Conservation (phyloP, 2,113 vertebrate species). For the Ceratotherium simum region DNA sequence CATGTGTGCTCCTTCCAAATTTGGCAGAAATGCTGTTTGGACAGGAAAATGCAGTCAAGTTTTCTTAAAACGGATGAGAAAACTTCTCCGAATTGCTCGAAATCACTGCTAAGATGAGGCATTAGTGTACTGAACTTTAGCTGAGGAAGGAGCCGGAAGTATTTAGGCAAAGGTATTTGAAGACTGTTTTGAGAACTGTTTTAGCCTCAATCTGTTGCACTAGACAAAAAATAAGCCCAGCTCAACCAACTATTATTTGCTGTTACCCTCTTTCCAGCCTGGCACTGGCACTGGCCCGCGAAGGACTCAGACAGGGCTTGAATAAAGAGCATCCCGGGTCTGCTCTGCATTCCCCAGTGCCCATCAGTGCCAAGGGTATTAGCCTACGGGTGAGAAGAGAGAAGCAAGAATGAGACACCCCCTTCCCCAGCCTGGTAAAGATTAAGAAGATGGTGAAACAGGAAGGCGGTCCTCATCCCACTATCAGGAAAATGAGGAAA, state of each 20-base stretch:
- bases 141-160: background rate
- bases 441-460: background rate
- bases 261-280: background rate
- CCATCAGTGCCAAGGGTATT: slow-evolving; percentile 31
- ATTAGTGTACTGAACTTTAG: background rate
- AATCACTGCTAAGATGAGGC: background rate
- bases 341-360: slow-evolving; percentile 34
- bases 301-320: background rate
- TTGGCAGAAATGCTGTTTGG: slow-evolving; percentile 32
- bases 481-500: slow-evolving; percentile 82
- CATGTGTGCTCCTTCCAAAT: slow-evolving; percentile 19
- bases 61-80: background rate
- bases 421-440: slow-evolving; percentile 54
- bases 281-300: background rate
- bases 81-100: background rate
- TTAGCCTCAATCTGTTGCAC: background rate
- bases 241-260: background rate
- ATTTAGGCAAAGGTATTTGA: background rate
- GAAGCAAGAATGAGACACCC: slow-evolving; percentile 69
- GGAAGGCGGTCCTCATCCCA: slow-evolving; percentile 64
- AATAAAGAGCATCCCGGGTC: slow-evolving; percentile 1
- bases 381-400: slow-evolving; percentile 58
- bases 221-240: background rate
- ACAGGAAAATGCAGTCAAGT: background rate
- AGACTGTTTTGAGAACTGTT: background rate